These are phyloP conservation scores for Cygnus buccinator DNA, from an alignment of 2,113 vertebrate genomes.

Conservation along the genomic window DNA sequence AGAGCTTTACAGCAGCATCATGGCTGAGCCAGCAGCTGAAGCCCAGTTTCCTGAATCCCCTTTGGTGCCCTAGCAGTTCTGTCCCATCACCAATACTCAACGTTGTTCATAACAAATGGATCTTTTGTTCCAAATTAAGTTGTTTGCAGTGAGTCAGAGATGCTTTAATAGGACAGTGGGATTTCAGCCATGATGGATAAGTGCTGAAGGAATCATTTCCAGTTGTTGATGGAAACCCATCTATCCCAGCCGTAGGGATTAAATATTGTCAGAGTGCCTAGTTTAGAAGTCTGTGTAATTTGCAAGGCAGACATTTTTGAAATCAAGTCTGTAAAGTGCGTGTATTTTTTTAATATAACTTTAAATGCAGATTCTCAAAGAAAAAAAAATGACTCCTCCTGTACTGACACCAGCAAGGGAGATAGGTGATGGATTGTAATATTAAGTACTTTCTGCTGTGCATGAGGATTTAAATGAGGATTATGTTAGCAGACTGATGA, in stretches of 20 bases:
- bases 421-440: not conserved
- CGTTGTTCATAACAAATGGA: not conserved
- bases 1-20: not conserved
- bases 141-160: not conserved
- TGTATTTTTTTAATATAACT: not conserved
- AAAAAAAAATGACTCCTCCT: not conserved
- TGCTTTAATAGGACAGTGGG: not conserved
- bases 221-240: not conserved
- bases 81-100: not conserved
- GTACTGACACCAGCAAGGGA: not conserved
- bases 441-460: not conserved
- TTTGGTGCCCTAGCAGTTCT: not conserved
- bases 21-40: not conserved
- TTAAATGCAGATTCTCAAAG: not conserved
- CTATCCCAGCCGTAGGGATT: not conserved
- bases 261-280: not conserved
- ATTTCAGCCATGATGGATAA: not conserved
- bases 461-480: not conserved
- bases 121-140: not conserved
- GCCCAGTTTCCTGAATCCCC: not conserved
- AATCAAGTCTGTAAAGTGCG: not conserved
- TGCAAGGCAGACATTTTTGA: not conserved
- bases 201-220: not conserved
- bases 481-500: not conserved
- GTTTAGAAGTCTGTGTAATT: not conserved